A percentile compares a stretch with the other conserved stretches of the same genome.
Conservation (phyloP, 2,113 vertebrate genomes). For the Thymallus thymallus region DNA sequence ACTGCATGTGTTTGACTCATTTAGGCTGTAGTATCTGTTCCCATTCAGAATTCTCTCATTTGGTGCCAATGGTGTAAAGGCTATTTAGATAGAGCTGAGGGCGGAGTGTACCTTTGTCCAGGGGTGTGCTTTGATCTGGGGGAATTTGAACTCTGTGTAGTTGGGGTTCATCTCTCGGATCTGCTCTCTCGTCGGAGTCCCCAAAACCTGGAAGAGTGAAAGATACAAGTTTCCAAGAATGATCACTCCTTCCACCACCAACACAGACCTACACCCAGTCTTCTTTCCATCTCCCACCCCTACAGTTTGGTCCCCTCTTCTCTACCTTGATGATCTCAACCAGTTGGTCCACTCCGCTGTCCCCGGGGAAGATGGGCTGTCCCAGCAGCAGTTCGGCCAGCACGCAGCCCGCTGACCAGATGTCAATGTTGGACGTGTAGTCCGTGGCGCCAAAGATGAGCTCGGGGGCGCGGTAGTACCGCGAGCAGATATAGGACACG, state of each 20-base stretch:
- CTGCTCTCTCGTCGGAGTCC: constrained; percentile 91
- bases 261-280: too few relatives aligned
- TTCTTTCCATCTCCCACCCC: neutral
- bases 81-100: neutral
- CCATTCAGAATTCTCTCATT: too few relatives aligned
- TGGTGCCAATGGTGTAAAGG: too few relatives aligned
- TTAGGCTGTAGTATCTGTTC: neutral
- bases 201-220: constrained; percentile 78
- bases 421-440: constrained; percentile 93
- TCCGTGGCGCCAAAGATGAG: constrained; percentile 94
- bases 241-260: neutral
- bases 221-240: neutral
- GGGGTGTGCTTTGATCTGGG: constrained; percentile 94
- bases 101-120: constrained; percentile 84
- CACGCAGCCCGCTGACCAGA: constrained; percentile 93
- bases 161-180: constrained; percentile 96
- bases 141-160: constrained; percentile 95
- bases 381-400: constrained; percentile 88
- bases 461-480: constrained; percentile 91
- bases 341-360: constrained; percentile 92
- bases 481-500: constrained; percentile 94
- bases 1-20: neutral
- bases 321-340: constrained; percentile 93
- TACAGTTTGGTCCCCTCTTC: neutral
- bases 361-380: constrained; percentile 91